Percentiles rank a stretch among this genome's conserved stretches.
Evolutionary conservation across 2,113 vertebrate species (phyloP).

Genomic region (Hymenochirus boettgeri): DNA sequence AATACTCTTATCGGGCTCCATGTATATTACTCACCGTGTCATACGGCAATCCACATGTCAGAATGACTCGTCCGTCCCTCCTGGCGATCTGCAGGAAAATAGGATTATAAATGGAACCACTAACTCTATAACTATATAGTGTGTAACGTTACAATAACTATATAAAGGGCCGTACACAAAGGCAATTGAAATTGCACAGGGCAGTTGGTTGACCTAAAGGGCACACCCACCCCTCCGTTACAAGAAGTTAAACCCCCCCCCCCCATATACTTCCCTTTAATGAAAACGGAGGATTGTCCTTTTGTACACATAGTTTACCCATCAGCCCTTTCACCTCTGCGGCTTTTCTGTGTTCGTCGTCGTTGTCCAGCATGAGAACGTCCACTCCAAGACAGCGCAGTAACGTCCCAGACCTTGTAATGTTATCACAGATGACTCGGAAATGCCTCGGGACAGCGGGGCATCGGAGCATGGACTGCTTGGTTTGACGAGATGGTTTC

Average conservation of each 20-base stretch:
- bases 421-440: conserved; percentile 79
- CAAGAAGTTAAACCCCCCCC: too few relatives aligned
- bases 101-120: too few relatives aligned
- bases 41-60: conserved; percentile 78
- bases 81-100: conserved; percentile 72
- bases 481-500: background rate
- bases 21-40: conserved; percentile 63
- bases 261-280: too few relatives aligned
- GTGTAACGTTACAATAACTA: too few relatives aligned
- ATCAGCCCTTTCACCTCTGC: conserved; percentile 78
- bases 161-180: too few relatives aligned
- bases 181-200: too few relatives aligned
- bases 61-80: conserved; percentile 72
- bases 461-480: background rate
- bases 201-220: too few relatives aligned
- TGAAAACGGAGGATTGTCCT: too few relatives aligned
- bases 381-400: conserved; percentile 79
- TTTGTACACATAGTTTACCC: too few relatives aligned
- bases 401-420: conserved; percentile 80
- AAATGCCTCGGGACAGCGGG: conserved; percentile 61
- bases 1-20: too few relatives aligned
- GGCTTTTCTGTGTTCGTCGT: conserved; percentile 72
- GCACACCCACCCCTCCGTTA: too few relatives aligned
- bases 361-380: conserved; percentile 66
- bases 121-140: too few relatives aligned